A percentile compares a stretch with the other conserved stretches of the same genome.
phyloP scores from a whole-genome alignment of 2,113 vertebrate genomes.

The Butorides virescens region DNA sequence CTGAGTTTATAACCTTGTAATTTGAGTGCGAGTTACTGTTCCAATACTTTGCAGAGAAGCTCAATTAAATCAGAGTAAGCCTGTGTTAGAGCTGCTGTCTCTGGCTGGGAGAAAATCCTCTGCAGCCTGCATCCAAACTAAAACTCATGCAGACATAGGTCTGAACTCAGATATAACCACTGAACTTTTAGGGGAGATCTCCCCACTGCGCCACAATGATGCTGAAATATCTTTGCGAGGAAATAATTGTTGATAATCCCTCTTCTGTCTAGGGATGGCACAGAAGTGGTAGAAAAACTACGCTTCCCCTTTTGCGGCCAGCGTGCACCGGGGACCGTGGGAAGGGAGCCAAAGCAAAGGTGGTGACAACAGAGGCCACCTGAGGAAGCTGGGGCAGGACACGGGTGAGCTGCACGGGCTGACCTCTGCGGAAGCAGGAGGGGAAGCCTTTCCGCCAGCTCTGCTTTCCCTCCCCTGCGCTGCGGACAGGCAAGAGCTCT shows the following conservation, averaged over 20 bases:
- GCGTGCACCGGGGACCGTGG: not conserved
- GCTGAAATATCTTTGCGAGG: not conserved
- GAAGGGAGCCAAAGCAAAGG: not conserved
- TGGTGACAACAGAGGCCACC: not conserved
- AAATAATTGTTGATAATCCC: not conserved
- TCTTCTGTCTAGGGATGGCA: not conserved
- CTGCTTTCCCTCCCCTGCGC: not conserved
- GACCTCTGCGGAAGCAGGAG: not conserved
- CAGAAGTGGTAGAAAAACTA: not conserved
- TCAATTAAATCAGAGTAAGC: not conserved
- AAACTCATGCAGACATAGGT: not conserved
- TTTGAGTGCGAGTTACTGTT: not conserved
- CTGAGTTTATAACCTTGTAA: not conserved
- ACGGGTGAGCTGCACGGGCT: not conserved
- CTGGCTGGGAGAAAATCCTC: not conserved
- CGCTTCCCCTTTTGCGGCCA: not conserved
- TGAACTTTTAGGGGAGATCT: not conserved
- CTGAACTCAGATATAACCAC: not conserved
- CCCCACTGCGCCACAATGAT: not conserved
- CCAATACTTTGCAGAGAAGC: not conserved
- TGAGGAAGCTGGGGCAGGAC: not conserved
- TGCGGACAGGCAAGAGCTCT: not conserved
- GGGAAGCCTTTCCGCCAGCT: not conserved
- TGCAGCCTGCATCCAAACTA: accelerated
- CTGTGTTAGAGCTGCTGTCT: not conserved